These are phyloP conservation scores for Thelaira solivaga DNA, from an alignment of 2,888 invertebrate species.

Conservation along the genomic window DNA sequence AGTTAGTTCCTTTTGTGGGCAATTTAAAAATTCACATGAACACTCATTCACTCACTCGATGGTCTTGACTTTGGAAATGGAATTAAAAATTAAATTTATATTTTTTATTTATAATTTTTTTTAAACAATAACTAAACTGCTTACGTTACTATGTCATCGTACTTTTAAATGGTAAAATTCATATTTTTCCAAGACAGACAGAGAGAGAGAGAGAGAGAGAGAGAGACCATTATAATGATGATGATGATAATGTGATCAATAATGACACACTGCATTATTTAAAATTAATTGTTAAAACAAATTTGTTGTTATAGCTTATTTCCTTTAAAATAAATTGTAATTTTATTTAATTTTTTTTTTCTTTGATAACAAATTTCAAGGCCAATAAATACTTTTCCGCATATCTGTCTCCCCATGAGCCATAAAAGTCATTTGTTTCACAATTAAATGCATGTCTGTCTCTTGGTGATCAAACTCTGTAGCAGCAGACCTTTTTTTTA, in stretches of 20 bases:
- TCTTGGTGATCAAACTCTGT: too few relatives aligned
- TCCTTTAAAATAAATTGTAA: conserved; percentile 36
- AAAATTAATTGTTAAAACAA: conserved; percentile 50
- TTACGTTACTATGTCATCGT: neutral
- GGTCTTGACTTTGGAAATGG: conserved; percentile 12
- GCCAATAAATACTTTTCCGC: neutral
- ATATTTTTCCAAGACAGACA: neutral
- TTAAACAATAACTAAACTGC: conserved; percentile 11
- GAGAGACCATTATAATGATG: conserved; percentile 1
- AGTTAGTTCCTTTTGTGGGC: too few relatives aligned
- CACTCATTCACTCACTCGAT: conserved; percentile 19
- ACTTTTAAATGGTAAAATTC: neutral
- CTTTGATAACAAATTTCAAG: conserved; percentile 26
- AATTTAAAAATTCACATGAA: conserved; percentile 15
- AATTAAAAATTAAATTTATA: conserved; percentile 10
- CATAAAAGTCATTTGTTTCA: conserved; percentile 1
- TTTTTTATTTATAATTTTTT: conserved; percentile 4
- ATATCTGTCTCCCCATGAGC: neutral
- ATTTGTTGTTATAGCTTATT: conserved; percentile 18
- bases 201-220: neutral
- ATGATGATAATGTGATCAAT: conserved; percentile 18
- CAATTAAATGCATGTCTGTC: neutral
- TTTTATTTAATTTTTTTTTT: conserved; percentile 52
- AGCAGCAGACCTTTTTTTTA: too few relatives aligned
- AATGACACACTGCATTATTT: conserved; percentile 48